phyloP scores from a whole-genome alignment of 2,888 invertebrate genomes.

The Oscheius sp. region DNA sequence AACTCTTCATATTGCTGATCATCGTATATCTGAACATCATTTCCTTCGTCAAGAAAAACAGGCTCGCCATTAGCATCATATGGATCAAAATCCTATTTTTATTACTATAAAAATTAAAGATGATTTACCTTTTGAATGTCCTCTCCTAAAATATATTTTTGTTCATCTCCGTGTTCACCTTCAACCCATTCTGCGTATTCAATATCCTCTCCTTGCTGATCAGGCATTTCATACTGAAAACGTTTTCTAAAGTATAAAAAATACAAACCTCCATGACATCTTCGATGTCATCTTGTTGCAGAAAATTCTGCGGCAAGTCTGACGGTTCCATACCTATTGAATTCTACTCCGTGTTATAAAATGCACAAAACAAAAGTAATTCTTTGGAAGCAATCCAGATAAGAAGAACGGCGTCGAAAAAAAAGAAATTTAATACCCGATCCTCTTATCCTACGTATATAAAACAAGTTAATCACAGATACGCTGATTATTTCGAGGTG shows the following conservation, averaged over 20 bases:
- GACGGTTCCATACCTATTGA: constrained; percentile 18
- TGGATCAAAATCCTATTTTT: background rate
- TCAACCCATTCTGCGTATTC: background rate
- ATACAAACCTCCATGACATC: constrained; percentile 16
- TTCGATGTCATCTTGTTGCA: constrained; percentile 25
- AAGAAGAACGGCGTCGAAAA: background rate
- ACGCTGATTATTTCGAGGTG: background rate
- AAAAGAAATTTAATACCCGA: constrained; percentile 25
- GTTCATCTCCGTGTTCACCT: background rate
- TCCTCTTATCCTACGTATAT: background rate
- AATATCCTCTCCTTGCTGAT: background rate
- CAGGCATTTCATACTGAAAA: background rate
- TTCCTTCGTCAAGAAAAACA: constrained; percentile 16
- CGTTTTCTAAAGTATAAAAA: background rate
- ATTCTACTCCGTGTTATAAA: too few species aligned
- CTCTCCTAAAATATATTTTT: background rate
- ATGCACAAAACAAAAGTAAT: background rate
- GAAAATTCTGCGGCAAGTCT: constrained; percentile 28
- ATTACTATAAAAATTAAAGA: background rate
- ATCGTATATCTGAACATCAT: constrained; percentile 2
- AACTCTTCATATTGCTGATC: background rate
- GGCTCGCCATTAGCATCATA: background rate
- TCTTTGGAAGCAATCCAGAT: background rate
- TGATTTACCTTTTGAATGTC: background rate
- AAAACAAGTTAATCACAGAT: constrained; percentile 2